Evolutionary conservation across 2,797 vertebrate genomes (phyloP), one percentile per base, ranked within the genome.

Genomic region (Heterohyrax brucei): DNA sequence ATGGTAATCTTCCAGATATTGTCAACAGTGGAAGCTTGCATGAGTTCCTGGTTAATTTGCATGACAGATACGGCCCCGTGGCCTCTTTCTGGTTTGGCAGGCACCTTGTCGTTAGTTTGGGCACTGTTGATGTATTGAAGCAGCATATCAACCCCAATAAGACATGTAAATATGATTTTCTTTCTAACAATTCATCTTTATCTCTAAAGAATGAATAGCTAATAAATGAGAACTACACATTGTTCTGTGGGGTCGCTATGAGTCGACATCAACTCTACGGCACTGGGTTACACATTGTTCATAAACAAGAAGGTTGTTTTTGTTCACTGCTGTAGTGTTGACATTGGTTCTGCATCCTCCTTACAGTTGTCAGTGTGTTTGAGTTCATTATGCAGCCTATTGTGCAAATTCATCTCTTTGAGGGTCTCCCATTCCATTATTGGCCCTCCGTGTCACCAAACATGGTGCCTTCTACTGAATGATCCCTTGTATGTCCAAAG

Each of bases 1-100:
- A 99, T 96, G 99, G 99, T 53, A 99, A 99, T 98, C 98, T 99
- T 91, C 99, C 99, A 95, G 99, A 99, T 93, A 99, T 99, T 18
- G 98, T 99, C 79, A 99, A 97, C 97, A 99, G 97, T 94, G 99
- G 99, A 96, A 99, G 99, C 95, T 98, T 99, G 82, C 99, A 99
- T 0, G 99, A 99, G 96, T 99, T 99, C 97, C 99, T 99, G 59
- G 99, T 99, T n/a, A 98, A 98, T 92, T 98, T 99, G 88, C 99
- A 99, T 91, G 99, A 99, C 96, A 98, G 99, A 96, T 99, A 99
- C 3, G 99, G 99, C 4, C 98, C 99, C 0, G 98, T 99, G 96
- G 99, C 99, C 2, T 99, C 99, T 0, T 99, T 99, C 98, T 99
- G 99, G 99, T 99, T 99, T 83, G 99, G 99, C 14, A 98, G 99